phyloP scores from a whole-genome alignment of 1,140 invertebrate species.

The Macrosteles quadrilineatus region DNA sequence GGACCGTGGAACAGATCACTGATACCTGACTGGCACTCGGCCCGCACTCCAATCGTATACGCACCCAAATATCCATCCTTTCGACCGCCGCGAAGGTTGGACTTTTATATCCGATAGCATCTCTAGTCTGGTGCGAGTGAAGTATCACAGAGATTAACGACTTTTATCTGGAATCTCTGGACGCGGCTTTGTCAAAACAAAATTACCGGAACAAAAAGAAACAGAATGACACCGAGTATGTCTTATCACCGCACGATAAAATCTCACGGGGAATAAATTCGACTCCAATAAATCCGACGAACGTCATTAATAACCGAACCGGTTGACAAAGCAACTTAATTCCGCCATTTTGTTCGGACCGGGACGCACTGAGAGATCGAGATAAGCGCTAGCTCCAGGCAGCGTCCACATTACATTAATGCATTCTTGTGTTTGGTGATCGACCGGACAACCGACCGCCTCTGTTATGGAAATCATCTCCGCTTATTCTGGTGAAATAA shows the following conservation, averaged over 20 bases:
- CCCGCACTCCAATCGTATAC: too few relatives aligned
- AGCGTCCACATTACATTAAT: background rate
- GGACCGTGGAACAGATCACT: too few relatives aligned
- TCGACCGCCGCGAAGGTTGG: too few relatives aligned
- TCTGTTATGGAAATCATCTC: background rate
- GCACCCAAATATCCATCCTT: too few relatives aligned
- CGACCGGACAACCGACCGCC: background rate
- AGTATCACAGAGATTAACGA: background rate
- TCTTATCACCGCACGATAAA: background rate
- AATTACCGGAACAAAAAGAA: background rate
- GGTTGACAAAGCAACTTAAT: constrained; percentile 22
- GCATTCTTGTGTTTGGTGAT: background rate
- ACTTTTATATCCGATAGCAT: too few relatives aligned
- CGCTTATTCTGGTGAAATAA: constrained; percentile 7
- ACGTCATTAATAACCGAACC: background rate
- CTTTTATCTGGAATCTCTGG: background rate
- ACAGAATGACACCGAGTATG: background rate
- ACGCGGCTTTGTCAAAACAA: background rate
- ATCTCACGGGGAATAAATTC: background rate
- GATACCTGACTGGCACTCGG: too few relatives aligned
- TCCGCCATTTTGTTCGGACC: background rate
- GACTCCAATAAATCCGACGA: background rate
- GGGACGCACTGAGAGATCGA: background rate
- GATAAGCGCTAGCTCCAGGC: background rate
- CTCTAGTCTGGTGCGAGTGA: too few relatives aligned